phyloP scores from a whole-genome alignment of 2,113 vertebrate species.

The Zootoca vivipara region DNA sequence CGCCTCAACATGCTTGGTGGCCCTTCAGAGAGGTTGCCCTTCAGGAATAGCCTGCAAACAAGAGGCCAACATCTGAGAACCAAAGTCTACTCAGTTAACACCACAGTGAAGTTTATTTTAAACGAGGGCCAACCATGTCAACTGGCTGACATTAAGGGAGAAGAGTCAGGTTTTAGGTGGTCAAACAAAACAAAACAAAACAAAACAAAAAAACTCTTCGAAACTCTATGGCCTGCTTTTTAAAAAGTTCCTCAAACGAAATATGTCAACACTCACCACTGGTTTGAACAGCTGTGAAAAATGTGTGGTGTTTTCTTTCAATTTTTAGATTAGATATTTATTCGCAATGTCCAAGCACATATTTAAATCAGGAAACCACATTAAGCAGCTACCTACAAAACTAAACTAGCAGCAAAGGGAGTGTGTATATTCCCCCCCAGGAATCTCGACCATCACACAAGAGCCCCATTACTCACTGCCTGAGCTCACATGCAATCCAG shows the following conservation, averaged over 20 bases:
- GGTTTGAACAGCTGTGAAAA: slow-evolving; percentile 29
- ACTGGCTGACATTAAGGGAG: slow-evolving; percentile 15
- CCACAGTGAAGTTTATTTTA: slow-evolving; percentile 2
- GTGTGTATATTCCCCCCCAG: background rate
- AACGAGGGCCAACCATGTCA: background rate
- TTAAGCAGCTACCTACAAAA: slow-evolving; percentile 67
- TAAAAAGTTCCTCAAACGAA: slow-evolving; percentile 66
- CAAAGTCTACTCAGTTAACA: slow-evolving; percentile 45
- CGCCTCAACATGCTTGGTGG: background rate
- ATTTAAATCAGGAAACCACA: slow-evolving; percentile 54
- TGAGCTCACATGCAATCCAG: background rate
- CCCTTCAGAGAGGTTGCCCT: background rate
- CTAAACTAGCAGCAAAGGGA: slow-evolving; percentile 62
- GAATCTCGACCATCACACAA: background rate
- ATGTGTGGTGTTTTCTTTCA: background rate
- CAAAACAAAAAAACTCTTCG: slow-evolving; percentile 47
- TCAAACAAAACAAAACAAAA: no score
- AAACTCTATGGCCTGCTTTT: slow-evolving; percentile 54
- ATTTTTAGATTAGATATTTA: slow-evolving; percentile 45
- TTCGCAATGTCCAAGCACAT: slow-evolving; percentile 68
- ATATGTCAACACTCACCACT: slow-evolving; percentile 61
- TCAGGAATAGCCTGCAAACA: slow-evolving; percentile 23
- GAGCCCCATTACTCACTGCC: background rate
- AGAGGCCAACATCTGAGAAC: slow-evolving; percentile 23
- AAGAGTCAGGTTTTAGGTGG: slow-evolving; percentile 54